phyloP scores from a whole-genome alignment of 2,888 invertebrate species.

The Phasia obesa region DNA sequence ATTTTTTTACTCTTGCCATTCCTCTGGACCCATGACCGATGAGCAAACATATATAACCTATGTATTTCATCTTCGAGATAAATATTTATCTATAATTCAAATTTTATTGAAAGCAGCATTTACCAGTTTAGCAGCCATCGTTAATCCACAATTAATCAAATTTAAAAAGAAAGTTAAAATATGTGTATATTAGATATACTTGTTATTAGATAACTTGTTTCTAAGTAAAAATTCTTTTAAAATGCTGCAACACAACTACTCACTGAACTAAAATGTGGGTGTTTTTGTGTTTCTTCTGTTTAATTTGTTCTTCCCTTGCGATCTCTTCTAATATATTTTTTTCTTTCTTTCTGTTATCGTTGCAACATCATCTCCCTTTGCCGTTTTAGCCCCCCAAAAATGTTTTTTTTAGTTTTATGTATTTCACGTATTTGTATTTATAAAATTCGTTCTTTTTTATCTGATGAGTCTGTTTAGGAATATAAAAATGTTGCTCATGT shows the following conservation, averaged over 20 bases:
- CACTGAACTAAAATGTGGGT: conserved; percentile 54
- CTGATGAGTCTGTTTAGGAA: conserved; percentile 65
- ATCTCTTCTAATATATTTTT: conserved; percentile 18
- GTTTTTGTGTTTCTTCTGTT: conserved; percentile 8
- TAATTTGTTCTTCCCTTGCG: conserved; percentile 22
- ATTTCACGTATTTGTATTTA: conserved; percentile 28
- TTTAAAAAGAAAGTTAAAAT: no score
- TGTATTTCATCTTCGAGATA: no score
- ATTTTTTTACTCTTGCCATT: no score
- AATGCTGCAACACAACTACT: background rate
- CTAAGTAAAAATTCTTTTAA: background rate
- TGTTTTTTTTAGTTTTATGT: conserved; percentile 8
- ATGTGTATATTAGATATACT: no score
- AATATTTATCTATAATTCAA: no score
- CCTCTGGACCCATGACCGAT: no score
- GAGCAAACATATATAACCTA: no score
- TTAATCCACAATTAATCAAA: no score
- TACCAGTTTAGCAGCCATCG: no score
- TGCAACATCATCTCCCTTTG: conserved; percentile 38
- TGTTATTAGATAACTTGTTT: no score
- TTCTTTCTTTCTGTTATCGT: conserved; percentile 8
- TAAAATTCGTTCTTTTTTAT: conserved; percentile 48
- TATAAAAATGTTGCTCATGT: conserved; percentile 79
- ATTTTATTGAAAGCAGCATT: no score
- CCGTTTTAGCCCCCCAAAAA: conserved; percentile 13